phyloP scores from a whole-genome alignment of 2,888 invertebrate species.

The Pseudolycoriella hygida region DNA sequence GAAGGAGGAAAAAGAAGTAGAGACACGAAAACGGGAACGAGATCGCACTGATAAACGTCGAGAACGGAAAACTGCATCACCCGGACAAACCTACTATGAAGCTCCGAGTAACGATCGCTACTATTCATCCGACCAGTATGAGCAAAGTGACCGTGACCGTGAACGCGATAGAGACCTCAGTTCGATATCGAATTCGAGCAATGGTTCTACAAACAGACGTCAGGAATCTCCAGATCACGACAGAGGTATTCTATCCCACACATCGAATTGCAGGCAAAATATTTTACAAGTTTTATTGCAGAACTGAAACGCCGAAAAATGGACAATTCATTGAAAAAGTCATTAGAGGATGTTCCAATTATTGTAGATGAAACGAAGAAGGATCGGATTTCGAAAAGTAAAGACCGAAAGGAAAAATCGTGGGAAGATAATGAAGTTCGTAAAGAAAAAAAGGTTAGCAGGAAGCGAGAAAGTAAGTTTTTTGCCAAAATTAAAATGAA shows the following conservation, averaged over 20 bases:
- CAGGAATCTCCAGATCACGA: conserved; percentile 38
- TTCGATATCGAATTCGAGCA: conserved; percentile 35
- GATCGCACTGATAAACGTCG: conserved; percentile 34
- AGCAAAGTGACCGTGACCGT: conserved; percentile 41
- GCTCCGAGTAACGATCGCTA: conserved; percentile 29
- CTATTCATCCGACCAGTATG: conserved; percentile 30
- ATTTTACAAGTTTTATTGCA: conserved; percentile 18
- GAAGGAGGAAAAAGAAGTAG: conserved; percentile 13
- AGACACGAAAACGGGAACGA: conserved; percentile 15
- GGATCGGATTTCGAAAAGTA: conserved; percentile 31
- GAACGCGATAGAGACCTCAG: conserved; percentile 42
- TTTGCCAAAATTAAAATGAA: too few relatives aligned
- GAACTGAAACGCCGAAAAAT: conserved; percentile 74
- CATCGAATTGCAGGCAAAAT: neutral
- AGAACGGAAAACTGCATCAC: conserved; percentile 34
- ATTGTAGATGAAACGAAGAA: conserved; percentile 25
- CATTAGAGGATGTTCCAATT: neutral
- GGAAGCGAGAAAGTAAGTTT: conserved; percentile 43
- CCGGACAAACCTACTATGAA: conserved; percentile 22
- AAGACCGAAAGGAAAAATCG: conserved; percentile 41
- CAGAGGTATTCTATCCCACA: conserved; percentile 32
- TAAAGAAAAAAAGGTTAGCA: conserved; percentile 62
- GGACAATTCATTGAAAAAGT: conserved; percentile 27
- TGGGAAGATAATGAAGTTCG: conserved; percentile 48
- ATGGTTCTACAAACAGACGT: conserved; percentile 32